Percentiles rank a stretch among this genome's conserved stretches.
Conservation (phyloP, 2,113 vertebrate genomes). For the Aldabrachelys gigantea region DNA sequence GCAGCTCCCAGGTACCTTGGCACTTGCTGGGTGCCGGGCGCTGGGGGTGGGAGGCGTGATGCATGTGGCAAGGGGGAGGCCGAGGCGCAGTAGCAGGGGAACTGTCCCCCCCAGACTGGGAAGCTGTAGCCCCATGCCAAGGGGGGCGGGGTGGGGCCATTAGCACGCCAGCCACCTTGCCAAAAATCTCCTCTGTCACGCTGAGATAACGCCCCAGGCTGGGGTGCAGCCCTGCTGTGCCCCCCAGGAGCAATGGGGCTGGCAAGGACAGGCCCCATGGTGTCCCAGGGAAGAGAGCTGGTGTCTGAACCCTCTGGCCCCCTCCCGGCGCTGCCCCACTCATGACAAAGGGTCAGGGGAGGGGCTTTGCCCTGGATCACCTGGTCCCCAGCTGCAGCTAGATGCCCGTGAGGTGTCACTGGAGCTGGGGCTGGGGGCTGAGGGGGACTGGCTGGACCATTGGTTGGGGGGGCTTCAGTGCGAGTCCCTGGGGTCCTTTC, state of each 20-base stretch:
- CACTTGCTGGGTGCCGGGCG: not conserved
- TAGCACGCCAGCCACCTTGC: not conserved
- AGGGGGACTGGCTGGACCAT: not conserved
- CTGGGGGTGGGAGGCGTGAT: not conserved
- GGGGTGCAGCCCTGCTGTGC: too few relatives aligned
- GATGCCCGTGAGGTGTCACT: not conserved
- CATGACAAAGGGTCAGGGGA: not conserved
- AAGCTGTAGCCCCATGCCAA: too few relatives aligned
- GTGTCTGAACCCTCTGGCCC: not conserved
- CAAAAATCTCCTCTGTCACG: not conserved
- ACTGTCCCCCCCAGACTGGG: too few relatives aligned
- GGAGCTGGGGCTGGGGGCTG: too few relatives aligned
- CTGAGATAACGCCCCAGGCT: not conserved
- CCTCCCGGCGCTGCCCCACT: not conserved
- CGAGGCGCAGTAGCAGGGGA: too few relatives aligned
- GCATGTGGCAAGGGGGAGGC: not conserved
- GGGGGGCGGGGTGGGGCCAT: not conserved
- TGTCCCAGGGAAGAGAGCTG: not conserved
- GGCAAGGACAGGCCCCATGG: not conserved
- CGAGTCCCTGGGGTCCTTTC: not conserved
- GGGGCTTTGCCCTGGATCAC: not conserved
- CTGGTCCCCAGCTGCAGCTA: not conserved
- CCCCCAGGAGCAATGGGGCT: not conserved
- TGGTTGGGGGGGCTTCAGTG: not conserved
- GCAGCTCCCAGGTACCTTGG: not conserved